Base-by-base conservation (phyloP, 2,113 vertebrate species). In the Pogonocichla stellata region DNA sequence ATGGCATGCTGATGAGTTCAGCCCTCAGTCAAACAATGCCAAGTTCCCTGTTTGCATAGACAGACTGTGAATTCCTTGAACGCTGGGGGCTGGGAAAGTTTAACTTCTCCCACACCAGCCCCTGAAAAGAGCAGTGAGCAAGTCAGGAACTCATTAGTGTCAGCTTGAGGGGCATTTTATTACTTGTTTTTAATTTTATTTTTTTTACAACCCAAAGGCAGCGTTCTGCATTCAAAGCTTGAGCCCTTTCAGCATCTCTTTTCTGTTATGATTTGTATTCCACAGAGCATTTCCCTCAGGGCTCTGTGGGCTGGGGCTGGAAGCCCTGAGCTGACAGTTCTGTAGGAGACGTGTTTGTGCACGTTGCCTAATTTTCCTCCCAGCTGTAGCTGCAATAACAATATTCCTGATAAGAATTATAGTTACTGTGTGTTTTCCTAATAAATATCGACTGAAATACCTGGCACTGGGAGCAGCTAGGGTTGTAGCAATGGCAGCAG, bases 371-470 rank as follows among this genome's bases (percentile, higher is more conserved):
- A 23, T 88, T 38, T 20, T 36, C 33, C 70, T 47, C 36, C 1
- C 47, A 58, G 43, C n/a, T 48, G 22, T 9, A 18, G 71, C 77
- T 80, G 53, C 54, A n/a, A 8, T 4, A 36, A 28, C 54, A 73
- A 14, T 61, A 23, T 36, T 43, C 11, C 66, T 24, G 88, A 56
- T 12, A 16, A 20, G 72, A 53, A n/a, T 18, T 16, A 5, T 0
- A 7, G 36, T 1, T 51, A 65, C 83, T 79, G 43, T 42, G 56
- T 29, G 1, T n/a, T 16, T 33, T 42, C 7, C 73, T 16, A 5
- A 17, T 17, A 20, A 20, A 3, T 3, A 16, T 1, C 1, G 0
- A 1, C n/a, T 12, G 78, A 19, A 65, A 38, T 20, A 10, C 12
- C 56, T 19, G 36, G 36, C 38, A 0, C 87, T 29, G n/a, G 16